Conservation (phyloP, 2,888 invertebrate genomes). For the Megastigmus dorsalis region DNA sequence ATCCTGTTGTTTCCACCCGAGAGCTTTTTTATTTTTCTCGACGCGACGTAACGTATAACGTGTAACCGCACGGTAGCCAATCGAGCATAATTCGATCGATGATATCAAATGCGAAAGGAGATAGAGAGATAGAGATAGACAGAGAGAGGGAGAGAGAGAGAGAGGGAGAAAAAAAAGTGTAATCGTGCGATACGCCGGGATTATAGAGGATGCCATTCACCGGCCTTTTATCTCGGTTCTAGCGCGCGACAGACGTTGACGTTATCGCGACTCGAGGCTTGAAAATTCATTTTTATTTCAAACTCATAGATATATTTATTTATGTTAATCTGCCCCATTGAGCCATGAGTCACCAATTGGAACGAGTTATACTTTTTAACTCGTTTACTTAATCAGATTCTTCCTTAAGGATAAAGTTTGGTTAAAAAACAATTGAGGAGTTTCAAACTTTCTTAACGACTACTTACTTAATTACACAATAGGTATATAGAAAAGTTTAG, state of each 20-base stretch:
- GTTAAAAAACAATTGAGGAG: too few relatives aligned
- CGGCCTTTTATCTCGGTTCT: constrained; percentile 36
- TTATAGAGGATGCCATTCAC: constrained; percentile 27
- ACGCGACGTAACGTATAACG: too few relatives aligned
- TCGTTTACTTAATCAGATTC: too few relatives aligned
- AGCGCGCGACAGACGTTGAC: constrained; percentile 42
- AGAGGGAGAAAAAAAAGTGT: constrained; percentile 5
- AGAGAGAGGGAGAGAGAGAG: neutral
- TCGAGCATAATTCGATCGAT: constrained; percentile 34
- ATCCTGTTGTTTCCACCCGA: constrained; percentile 9
- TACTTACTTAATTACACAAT: too few relatives aligned
- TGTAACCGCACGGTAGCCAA: constrained; percentile 28
- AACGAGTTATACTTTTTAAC: too few relatives aligned
- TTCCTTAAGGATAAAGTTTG: too few relatives aligned
- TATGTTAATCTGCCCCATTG: constrained; percentile 43
- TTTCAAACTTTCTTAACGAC: too few relatives aligned
- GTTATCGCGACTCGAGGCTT: constrained; percentile 22
- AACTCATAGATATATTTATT: constrained; percentile 38
- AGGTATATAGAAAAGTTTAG: too few relatives aligned
- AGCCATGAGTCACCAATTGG: too few relatives aligned
- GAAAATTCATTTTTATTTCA: constrained; percentile 46
- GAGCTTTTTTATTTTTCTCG: neutral
- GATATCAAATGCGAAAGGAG: neutral
- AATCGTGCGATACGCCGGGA: constrained; percentile 17
- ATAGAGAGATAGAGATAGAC: neutral